Conservation (phyloP, 2,888 invertebrate genomes). For the Papilio demoleus region DNA sequence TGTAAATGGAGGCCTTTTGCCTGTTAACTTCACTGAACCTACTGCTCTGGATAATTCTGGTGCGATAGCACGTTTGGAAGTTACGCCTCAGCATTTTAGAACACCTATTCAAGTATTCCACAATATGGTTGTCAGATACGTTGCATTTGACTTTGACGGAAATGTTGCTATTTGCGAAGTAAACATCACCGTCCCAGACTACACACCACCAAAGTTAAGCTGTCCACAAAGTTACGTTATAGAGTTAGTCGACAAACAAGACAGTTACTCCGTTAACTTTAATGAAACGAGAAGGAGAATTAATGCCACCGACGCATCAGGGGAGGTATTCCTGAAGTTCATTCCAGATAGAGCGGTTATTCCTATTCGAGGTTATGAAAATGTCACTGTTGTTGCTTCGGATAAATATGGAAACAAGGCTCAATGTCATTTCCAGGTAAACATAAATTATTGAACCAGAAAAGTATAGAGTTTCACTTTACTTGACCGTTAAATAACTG, state of each 20-base stretch:
- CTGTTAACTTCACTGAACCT: constrained; percentile 96
- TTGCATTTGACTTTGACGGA: constrained; percentile 98
- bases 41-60: constrained; percentile 98
- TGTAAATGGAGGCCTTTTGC: constrained; percentile 93
- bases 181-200: constrained; percentile 96
- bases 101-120: constrained; percentile 95
- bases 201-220: constrained; percentile 94
- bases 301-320: constrained; percentile 94
- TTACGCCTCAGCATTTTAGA: constrained; percentile 95
- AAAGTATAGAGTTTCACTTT: background rate
- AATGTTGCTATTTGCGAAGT: constrained; percentile 99
- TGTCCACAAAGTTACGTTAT: constrained; percentile 98
- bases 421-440: constrained; percentile 95
- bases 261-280: constrained; percentile 95
- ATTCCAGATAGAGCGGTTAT: constrained; percentile 93
- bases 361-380: constrained; percentile 93
- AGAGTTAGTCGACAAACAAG: constrained; percentile 94
- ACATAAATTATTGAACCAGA: constrained; percentile 33
- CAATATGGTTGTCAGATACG: constrained; percentile 96
- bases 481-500: background rate
- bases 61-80: constrained; percentile 95
- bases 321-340: constrained; percentile 92
- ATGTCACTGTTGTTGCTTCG: constrained; percentile 94
- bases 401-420: constrained; percentile 95
- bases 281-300: constrained; percentile 94